phyloP scores from a whole-genome alignment of 1,140 invertebrate genomes.

The Lepeophtheirus salmonis region DNA sequence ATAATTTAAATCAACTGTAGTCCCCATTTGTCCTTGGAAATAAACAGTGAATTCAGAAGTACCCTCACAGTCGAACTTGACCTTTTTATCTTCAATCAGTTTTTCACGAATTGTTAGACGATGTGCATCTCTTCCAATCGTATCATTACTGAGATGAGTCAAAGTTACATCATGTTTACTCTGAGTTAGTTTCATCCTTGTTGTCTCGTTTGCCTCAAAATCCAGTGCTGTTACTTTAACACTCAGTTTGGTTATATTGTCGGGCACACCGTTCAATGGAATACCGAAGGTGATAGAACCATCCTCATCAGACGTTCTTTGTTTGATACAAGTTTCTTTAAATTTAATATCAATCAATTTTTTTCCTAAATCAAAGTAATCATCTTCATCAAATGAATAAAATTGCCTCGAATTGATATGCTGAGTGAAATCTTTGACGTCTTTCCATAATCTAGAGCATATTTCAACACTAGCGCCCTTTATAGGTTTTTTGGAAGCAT shows the following conservation, averaged over 20 bases:
- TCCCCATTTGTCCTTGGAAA: background rate
- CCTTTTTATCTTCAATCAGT: background rate
- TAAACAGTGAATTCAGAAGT: background rate
- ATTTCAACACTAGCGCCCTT: background rate
- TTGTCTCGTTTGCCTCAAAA: background rate
- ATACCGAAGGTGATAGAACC: background rate
- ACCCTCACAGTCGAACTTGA: background rate
- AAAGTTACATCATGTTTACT: background rate
- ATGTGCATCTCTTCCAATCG: background rate
- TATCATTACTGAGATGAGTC: slow-evolving; percentile 3
- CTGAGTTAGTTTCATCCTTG: background rate
- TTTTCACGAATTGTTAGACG: background rate
- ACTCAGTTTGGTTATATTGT: slow-evolving; percentile 9
- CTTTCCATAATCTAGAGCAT: background rate
- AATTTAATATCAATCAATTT: slow-evolving; percentile 7
- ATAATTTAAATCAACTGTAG: slow-evolving; percentile 1
- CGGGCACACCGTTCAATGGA: background rate
- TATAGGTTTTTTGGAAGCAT: background rate
- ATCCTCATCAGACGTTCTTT: background rate
- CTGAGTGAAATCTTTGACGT: background rate
- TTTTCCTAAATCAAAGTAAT: background rate
- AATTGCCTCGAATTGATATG: background rate
- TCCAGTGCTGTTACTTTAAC: background rate
- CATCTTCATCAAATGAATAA: background rate
- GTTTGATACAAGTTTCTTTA: background rate